phyloP scores from a whole-genome alignment of 1,140 invertebrate genomes.

The Ostrea edulis region DNA sequence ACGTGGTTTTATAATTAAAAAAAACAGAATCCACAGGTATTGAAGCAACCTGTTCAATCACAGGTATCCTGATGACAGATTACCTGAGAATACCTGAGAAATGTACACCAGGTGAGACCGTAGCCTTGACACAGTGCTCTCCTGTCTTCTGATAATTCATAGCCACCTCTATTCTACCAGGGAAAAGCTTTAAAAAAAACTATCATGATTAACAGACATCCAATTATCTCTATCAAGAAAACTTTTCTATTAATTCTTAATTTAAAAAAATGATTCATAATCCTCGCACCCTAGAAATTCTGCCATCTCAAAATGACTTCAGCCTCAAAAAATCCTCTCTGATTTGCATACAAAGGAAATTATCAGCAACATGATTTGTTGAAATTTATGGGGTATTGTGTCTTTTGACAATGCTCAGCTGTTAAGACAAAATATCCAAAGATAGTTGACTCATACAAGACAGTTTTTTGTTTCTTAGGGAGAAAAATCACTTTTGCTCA shows the following conservation, averaged over 20 bases:
- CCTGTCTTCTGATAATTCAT: not conserved
- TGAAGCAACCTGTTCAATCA: not conserved
- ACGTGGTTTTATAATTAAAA: not conserved
- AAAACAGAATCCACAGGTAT: not conserved
- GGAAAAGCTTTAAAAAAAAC: not conserved
- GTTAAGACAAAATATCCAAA: constrained; percentile 34
- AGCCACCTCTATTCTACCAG: not conserved
- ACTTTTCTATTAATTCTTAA: constrained; percentile 23
- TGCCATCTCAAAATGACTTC: not conserved
- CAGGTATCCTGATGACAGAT: not conserved
- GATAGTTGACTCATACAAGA: constrained; percentile 2
- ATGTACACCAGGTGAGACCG: not conserved
- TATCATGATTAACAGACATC: not conserved
- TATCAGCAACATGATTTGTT: constrained; percentile 29
- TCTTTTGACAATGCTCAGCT: constrained; percentile 38
- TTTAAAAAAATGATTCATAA: constrained; percentile 34
- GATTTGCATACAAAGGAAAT: constrained; percentile 44
- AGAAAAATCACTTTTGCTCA: constrained; percentile 24
- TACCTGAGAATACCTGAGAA: not conserved
- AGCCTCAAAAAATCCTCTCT: not conserved
- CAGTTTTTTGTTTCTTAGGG: not conserved
- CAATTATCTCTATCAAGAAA: constrained; percentile 33
- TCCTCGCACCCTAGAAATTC: constrained; percentile 2
- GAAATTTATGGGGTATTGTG: constrained; percentile 42
- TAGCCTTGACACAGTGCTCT: not conserved